Percentiles rank a stretch among this genome's conserved stretches.
These are phyloP conservation scores for Bovichtus variegatus DNA, from an alignment of 2,797 vertebrate species.

Conservation along the genomic window DNA sequence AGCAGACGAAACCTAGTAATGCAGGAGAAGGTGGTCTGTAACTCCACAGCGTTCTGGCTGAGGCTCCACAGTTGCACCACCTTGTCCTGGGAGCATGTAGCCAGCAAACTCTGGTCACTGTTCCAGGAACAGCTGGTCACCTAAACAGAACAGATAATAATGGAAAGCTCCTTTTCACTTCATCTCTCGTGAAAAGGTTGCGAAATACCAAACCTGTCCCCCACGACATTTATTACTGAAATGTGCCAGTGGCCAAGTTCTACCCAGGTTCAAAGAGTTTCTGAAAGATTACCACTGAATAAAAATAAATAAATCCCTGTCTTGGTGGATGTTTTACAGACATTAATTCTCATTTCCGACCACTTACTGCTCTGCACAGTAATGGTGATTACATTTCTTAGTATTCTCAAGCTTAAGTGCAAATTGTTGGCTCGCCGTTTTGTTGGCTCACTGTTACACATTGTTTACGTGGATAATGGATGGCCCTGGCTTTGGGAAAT, in stretches of 20 bases:
- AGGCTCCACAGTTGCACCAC: constrained; percentile 87
- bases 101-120: constrained; percentile 82
- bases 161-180: not conserved
- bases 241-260: not conserved
- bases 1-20: constrained; percentile 72
- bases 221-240: not conserved
- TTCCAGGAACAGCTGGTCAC: constrained; percentile 87
- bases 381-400: not conserved
- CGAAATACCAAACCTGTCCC: not conserved
- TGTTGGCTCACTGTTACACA: too few species aligned
- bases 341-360: too few species aligned
- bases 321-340: not conserved
- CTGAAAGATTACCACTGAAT: not conserved
- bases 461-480: not conserved
- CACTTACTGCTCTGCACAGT: not conserved
- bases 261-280: not conserved
- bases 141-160: constrained; percentile 61
- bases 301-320: not conserved
- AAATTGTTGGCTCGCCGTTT: not conserved
- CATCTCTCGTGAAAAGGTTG: not conserved
- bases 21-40: constrained; percentile 84
- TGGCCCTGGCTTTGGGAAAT: not conserved
- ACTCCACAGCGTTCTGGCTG: constrained; percentile 76
- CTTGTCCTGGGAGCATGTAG: constrained; percentile 87
- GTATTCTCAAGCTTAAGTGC: not conserved